These are phyloP conservation scores for Nomada ferruginata DNA, from an alignment of 2,888 invertebrate genomes.

Conservation along the genomic window DNA sequence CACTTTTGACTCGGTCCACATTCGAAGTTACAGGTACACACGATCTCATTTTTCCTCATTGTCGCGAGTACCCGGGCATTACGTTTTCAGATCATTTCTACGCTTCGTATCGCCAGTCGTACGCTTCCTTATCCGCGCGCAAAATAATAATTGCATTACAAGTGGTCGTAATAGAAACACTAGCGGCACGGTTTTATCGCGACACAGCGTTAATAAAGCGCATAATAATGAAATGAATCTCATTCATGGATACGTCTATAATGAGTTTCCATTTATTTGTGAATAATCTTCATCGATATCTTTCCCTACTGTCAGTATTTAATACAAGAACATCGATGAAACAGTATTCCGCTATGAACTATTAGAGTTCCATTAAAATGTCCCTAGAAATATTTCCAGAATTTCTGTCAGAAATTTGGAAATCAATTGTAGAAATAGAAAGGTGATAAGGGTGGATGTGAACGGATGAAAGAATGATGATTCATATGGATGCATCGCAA, in stretches of 20 bases:
- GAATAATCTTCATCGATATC: slow-evolving; percentile 3
- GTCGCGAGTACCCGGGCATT: slow-evolving; percentile 15
- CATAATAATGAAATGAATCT: slow-evolving; percentile 2
- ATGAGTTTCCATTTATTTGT: background rate
- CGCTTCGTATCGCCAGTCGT: background rate
- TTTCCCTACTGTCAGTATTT: background rate
- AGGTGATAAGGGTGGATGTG: too few relatives aligned
- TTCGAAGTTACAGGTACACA: slow-evolving; percentile 58
- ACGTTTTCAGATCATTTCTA: slow-evolving; percentile 11
- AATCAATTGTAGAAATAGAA: too few relatives aligned
- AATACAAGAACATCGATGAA: background rate
- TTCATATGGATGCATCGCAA: background rate
- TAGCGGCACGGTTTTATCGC: slow-evolving; percentile 6
- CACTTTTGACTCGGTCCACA: slow-evolving; percentile 36
- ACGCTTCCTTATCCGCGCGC: background rate
- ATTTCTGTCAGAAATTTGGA: too few relatives aligned
- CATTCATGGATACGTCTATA: background rate
- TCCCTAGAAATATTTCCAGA: background rate
- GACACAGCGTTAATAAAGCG: background rate
- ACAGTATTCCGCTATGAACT: background rate
- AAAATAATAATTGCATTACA: background rate
- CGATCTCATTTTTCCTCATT: slow-evolving; percentile 42
- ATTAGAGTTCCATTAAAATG: background rate
- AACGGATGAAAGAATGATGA: background rate
- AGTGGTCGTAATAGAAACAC: slow-evolving; percentile 1